Evolutionary conservation across 2,113 vertebrate genomes (phyloP), one percentile per base, ranked within the genome.

Genomic region (Dipodomys merriami): DNA sequence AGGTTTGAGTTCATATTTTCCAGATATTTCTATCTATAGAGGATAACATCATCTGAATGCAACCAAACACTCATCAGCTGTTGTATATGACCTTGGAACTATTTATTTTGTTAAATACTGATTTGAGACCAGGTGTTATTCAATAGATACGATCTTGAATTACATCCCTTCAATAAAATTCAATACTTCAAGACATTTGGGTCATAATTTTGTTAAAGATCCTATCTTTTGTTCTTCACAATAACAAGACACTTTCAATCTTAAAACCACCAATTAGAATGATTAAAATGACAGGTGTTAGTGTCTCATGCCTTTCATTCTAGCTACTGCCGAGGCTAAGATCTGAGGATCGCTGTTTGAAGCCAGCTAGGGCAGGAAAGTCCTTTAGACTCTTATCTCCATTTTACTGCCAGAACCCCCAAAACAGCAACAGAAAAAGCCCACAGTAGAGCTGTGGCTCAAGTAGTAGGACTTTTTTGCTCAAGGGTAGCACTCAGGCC

Each of bases 151-250:
- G 49, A 30, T 30, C 65, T 94, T 78, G 35, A 81, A n/a, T 60
- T 57, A 92, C 29, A 13, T 57, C 83, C 5, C 19, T 80, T 80
- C n/a, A 57, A 35, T 20, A 23, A 78, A 91, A 64, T 83, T 49
- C 19, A 69, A 23, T 68, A 84, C 44, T 91, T 87, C 23, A 87
- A 90, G 16, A 76, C 12, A 71, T 87, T 44, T 89, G 3, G 13
- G 44, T 92, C 35, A 90, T 87, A 44, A 72, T 92, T 92, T 89
- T 92, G 65, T 89, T 85, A 33, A 81, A 20, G n/a, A 29, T 64
- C 35, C n/a, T 12, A 39, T 92, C 71, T 80, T 90, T 68, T 92
- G 81, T 78, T 60, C 60, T 83, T 73, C n/a, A n/a, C 88, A 86
- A 33, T 80, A 84, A 49, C 1, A 74, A 57, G 35, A 6, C 90